Percentiles rank a stretch among this genome's conserved stretches.
Evolutionary conservation across 2,113 vertebrate species (phyloP).

Genomic region (Tragelaphus buxtoni): DNA sequence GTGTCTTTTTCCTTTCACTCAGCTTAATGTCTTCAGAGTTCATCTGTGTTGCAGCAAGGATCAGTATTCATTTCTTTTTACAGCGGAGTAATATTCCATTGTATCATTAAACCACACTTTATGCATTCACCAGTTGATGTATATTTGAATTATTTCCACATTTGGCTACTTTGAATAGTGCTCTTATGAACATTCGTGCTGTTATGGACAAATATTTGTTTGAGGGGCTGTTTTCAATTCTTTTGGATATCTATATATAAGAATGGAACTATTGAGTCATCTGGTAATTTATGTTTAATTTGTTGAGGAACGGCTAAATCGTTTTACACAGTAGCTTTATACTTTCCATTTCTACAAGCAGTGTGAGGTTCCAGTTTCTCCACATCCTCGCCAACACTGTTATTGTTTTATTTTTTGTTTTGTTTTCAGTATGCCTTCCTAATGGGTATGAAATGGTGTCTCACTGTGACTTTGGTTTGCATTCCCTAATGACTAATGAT

Average conservation of each 20-base stretch:
- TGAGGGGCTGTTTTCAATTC: background rate
- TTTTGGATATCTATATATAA: background rate
- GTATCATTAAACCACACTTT: background rate
- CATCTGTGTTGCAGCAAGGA: background rate
- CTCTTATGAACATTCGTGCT: background rate
- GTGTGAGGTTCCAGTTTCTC: background rate
- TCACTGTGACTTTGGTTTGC: background rate
- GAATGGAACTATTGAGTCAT: background rate
- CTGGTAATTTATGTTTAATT: background rate
- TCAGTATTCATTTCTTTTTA: background rate
- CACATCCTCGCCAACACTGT: background rate
- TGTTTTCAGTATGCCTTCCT: background rate
- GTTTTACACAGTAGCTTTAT: background rate
- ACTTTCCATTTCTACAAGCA: background rate
- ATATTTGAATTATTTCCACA: background rate
- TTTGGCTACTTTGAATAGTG: background rate
- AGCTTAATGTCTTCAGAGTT: background rate
- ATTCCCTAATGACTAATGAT: background rate
- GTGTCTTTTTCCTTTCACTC: background rate
- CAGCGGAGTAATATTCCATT: background rate
- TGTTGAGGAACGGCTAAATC: background rate
- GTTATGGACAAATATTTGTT: background rate
- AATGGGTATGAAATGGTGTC: background rate
- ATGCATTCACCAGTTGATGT: background rate
- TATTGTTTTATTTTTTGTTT: background rate